Conservation (phyloP, 2,113 vertebrate genomes). For the Salvelinus alpinus region DNA sequence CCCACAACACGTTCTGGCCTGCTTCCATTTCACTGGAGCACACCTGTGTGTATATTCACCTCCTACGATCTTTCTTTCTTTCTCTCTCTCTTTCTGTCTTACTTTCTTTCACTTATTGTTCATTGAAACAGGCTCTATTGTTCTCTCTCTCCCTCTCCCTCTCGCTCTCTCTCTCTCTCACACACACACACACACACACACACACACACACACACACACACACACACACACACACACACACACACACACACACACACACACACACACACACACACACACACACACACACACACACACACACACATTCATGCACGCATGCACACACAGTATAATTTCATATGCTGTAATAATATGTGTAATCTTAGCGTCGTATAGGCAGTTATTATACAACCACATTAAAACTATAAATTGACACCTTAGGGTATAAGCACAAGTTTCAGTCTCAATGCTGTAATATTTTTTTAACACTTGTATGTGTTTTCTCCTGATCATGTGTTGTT, state of each 20-base stretch:
- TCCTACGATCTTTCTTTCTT: background rate
- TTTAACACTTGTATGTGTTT: background rate
- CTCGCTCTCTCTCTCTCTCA: background rate
- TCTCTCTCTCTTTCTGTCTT: background rate
- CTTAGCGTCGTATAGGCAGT: background rate
- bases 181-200: background rate
- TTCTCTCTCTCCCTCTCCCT: background rate
- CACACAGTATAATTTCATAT: background rate
- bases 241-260: background rate
- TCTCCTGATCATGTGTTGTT: background rate
- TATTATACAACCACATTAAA: background rate
- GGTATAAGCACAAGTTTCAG: background rate
- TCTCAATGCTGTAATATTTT: background rate
- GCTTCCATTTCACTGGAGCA: background rate
- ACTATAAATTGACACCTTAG: background rate
- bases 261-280: no score
- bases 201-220: background rate
- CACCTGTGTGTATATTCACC: background rate
- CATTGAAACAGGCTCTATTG: background rate
- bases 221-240: background rate
- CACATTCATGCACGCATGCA: background rate
- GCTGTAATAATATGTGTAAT: background rate
- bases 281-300: background rate
- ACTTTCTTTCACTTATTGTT: background rate
- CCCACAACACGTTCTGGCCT: background rate